Percentiles rank a stretch among this genome's conserved stretches.
phyloP scores from a whole-genome alignment of 2,113 vertebrate genomes.

The Aphyosemion australe region DNA sequence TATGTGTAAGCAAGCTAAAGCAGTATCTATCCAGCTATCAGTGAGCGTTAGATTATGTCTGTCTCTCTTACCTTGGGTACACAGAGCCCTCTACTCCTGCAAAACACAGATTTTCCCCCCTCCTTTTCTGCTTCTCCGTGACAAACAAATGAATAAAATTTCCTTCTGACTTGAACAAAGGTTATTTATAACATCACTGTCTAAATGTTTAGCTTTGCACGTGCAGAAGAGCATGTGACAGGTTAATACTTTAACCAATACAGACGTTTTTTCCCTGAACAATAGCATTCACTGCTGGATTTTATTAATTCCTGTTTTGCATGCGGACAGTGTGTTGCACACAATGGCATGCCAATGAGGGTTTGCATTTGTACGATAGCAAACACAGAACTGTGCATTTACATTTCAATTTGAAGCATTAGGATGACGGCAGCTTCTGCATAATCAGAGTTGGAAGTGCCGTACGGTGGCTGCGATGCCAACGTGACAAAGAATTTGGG shows the following conservation, averaged over 20 bases:
- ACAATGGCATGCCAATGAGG: slow-evolving; percentile 6
- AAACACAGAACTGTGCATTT: slow-evolving; percentile 21
- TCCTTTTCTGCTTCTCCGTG: slow-evolving; percentile 34
- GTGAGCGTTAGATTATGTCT: slow-evolving; percentile 28
- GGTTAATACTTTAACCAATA: slow-evolving; percentile 45
- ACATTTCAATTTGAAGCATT: slow-evolving; percentile 31
- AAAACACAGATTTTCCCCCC: slow-evolving; percentile 12
- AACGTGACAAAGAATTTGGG: slow-evolving; percentile 4
- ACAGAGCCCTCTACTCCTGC: slow-evolving; percentile 27
- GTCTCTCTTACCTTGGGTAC: slow-evolving; percentile 40
- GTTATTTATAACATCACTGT: slow-evolving; percentile 69
- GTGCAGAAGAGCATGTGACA: slow-evolving; percentile 38
- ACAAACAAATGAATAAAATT: slow-evolving; percentile 68
- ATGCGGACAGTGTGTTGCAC: slow-evolving; percentile 16
- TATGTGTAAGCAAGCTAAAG: slow-evolving; percentile 15
- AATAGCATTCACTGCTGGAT: slow-evolving; percentile 35
- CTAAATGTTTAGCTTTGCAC: slow-evolving; percentile 47
- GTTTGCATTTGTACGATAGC: slow-evolving; percentile 15
- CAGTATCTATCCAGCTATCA: slow-evolving; percentile 25
- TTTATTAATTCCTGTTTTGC: slow-evolving; percentile 44
- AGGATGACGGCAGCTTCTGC: neutral
- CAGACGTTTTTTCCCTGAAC: slow-evolving; percentile 6
- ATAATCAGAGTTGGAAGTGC: slow-evolving; percentile 22
- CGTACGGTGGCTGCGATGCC: neutral
- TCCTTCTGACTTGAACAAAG: slow-evolving; percentile 67